These are phyloP conservation scores for Spilosoma lubricipeda DNA, from an alignment of 2,888 invertebrate genomes.

Conservation along the genomic window DNA sequence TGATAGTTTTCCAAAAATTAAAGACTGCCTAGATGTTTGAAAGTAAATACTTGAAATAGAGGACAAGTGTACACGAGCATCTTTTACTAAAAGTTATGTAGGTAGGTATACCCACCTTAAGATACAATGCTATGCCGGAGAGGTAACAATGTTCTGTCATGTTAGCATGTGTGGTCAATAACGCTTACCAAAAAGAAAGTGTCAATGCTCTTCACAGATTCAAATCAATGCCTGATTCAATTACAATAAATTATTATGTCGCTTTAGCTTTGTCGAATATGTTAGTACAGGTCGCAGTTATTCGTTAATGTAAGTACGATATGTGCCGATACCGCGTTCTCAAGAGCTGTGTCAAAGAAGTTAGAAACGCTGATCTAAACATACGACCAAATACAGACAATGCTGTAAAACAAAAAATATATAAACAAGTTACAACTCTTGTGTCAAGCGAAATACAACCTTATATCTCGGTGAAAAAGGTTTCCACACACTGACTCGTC, in stretches of 20 bases:
- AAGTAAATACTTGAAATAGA: neutral
- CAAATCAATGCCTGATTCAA: neutral
- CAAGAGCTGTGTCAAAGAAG: neutral
- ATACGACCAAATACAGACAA: neutral
- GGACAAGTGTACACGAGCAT: no score
- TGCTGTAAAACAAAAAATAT: neutral
- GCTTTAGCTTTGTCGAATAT: neutral
- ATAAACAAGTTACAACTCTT: neutral
- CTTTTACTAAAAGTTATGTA: no score
- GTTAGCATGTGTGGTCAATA: neutral
- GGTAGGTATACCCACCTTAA: no score
- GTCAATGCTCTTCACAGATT: neutral
- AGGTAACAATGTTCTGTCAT: no score
- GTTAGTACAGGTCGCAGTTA: neutral
- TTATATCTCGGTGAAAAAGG: neutral
- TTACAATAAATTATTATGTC: neutral
- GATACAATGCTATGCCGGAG: no score
- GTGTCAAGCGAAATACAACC: neutral
- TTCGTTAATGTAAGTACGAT: neutral
- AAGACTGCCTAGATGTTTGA: neutral
- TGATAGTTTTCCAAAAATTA: neutral
- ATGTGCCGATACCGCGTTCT: neutral
- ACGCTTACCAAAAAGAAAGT: neutral
- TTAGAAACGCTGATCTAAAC: neutral
- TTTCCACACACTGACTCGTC: neutral